Base-by-base conservation (phyloP, 2,113 vertebrate species). In the Sylvietta virens region DNA sequence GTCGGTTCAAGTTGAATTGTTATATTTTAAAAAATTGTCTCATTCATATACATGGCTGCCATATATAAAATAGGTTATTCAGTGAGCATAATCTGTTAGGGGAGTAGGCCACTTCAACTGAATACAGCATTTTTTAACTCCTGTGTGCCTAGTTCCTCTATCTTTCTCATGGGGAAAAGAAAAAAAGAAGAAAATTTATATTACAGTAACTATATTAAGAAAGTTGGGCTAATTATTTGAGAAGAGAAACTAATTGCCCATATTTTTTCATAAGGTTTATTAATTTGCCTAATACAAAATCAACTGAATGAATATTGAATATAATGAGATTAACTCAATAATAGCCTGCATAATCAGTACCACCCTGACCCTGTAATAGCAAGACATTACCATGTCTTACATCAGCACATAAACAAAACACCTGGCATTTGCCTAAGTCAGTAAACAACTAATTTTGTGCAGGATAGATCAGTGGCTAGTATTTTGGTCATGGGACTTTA, bases 21-120 rank as follows among this genome's bases (percentile, higher is more conserved):
- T 86, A 9, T 20, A 70, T n/a, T 53, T 56, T 17, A 10, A 81
- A 73, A 35, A 57, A 21, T 6, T 54, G 9, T 30, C 24, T 74
- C 3, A 2, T 66, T 80, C 19, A 60, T 26, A 40, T 12, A 57
- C 11, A 19, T 17, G 64, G 15, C 6, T 0, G 0, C 3, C 13
- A 9, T 5, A 33, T 21, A 65, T 54, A 70, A 53, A 95, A 73
- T 4, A 72, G 26, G 26, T 45, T 72, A 82, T n/a, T 31, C 26
- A 48, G 15, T 58, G 17, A 74, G 17, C 7, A 40, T 44, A 85
- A 74, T 7, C 28, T 84, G 4, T 33, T 53, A 18, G 23, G 15
- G 66, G 7, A 85, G 22, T 3, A 91, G 15, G 7, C 3, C 4
- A 8, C 3, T 84, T 79, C 26, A 77, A 9, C 4, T 20, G 21